Conservation (phyloP, 2,888 invertebrate species). For the Aphrophora alni region DNA sequence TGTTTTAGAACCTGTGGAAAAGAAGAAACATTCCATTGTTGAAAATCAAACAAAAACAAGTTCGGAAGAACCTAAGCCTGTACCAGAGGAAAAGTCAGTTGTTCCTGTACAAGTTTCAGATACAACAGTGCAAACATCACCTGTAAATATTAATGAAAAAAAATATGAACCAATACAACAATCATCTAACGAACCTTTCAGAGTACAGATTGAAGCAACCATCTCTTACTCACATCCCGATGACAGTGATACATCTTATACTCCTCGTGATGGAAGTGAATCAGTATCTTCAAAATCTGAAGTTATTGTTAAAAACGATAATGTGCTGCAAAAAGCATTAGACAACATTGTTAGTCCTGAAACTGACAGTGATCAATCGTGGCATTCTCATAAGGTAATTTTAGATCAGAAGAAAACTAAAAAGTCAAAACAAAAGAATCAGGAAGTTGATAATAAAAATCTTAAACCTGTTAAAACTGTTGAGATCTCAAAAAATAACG, state of each 20-base stretch:
- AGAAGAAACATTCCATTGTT: not conserved
- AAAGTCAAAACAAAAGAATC: constrained; percentile 24
- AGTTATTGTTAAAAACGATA: not conserved
- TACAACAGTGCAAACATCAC: not conserved
- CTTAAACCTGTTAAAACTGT: not conserved
- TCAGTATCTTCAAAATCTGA: not conserved
- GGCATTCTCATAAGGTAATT: constrained; percentile 19
- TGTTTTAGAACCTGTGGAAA: not conserved
- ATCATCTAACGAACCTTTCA: not conserved
- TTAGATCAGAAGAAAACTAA: constrained; percentile 28
- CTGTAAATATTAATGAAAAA: constrained; percentile 19
- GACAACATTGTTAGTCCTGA: not conserved
- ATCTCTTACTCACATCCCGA: not conserved
- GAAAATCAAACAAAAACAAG: constrained; percentile 9
- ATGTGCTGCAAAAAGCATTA: not conserved
- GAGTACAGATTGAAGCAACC: not conserved
- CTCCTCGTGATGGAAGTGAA: not conserved
- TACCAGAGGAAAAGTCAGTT: not conserved
- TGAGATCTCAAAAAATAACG: not conserved
- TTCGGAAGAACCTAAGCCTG: not conserved
- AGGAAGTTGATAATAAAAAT: not conserved
- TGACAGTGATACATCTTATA: not conserved
- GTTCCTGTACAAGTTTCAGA: not conserved
- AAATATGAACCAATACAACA: not conserved
- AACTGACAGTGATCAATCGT: constrained; percentile 33